Percentiles rank a stretch among this genome's conserved stretches.
Conservation (phyloP, 1,140 invertebrate species). For the Magallana gigas region DNA sequence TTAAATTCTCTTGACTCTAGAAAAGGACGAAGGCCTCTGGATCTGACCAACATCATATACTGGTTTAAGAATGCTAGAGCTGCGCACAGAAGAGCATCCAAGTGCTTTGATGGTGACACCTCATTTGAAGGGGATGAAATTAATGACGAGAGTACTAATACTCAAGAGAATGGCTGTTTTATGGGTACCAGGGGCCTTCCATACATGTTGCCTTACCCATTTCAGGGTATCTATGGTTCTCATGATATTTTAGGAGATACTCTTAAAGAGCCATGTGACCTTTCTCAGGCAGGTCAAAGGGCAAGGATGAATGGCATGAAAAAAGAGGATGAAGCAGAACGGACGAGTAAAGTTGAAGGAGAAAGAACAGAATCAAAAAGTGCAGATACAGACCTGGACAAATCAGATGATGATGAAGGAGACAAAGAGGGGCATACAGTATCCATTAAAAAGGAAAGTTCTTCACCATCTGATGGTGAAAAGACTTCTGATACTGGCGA, state of each 20-base stretch:
- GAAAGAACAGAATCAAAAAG: background rate
- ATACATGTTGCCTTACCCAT: conserved; percentile 64
- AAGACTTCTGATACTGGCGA: conserved; percentile 20
- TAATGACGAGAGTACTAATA: conserved; percentile 50
- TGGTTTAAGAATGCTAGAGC: conserved; percentile 99
- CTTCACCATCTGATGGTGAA: conserved; percentile 21
- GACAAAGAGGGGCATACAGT: conserved; percentile 51
- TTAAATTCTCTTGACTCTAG: conserved; percentile 94
- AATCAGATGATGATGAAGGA: background rate
- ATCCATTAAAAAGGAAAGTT: conserved; percentile 17
- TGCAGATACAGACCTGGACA: conserved; percentile 1
- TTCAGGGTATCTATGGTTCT: conserved; percentile 41
- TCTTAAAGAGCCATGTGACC: conserved; percentile 56
- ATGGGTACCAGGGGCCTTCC: conserved; percentile 65
- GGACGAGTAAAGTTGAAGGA: background rate
- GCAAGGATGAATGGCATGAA: background rate
- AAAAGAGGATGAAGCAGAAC: conserved; percentile 26
- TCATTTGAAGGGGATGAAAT: conserved; percentile 73
- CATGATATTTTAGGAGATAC: conserved; percentile 35
- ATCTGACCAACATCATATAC: conserved; percentile 98
- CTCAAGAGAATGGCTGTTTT: conserved; percentile 46
- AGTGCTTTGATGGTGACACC: conserved; percentile 66
- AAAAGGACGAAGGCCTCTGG: conserved; percentile 91
- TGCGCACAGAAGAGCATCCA: conserved; percentile 89
- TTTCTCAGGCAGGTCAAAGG: conserved; percentile 44